Base-by-base conservation (phyloP, 2,888 invertebrate genomes). In the Busseola fusca region DNA sequence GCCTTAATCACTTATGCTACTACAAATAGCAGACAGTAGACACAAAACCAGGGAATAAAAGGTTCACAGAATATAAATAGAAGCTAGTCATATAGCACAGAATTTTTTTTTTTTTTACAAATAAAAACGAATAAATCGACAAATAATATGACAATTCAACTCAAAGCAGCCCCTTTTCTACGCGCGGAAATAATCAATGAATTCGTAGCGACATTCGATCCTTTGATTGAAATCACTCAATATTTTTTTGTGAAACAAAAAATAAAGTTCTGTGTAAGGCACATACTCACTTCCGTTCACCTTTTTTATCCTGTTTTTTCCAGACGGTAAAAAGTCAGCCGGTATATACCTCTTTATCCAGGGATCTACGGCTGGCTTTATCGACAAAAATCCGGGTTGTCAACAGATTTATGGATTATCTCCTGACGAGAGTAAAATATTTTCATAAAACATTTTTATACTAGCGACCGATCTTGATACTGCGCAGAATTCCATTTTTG, bases 381-480 rank as follows among this genome's bases (percentile, higher is more conserved):
- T 74, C 63, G 63, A 64, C 48, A 70, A 76, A 73, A 74, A 60
- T 40, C 63, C 25, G 59, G 64, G 65, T 74, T 73, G 67, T 74
- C 71, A 73, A 77, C 80, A 72, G 72, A 83, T 81, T 84, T 83
- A 84, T 81, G 66, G 69, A 56, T 58, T 34, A 65, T 81, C 64
- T 72, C 27, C 10, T 78, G 62, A 72, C 57, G 21, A 73, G 9
- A 58, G 48, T 73, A 54, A 66, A 67, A 76, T 83, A 69, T 84
- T 69, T 77, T 58, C 67, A 57, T 57, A 50, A 14, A 57, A 66
- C 0, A 64, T 58, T 59, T 70, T 70, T 70, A 72, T 56, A 42
- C 14, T 34, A 34, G n/a, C 64, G 27, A 57, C 70, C 60, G 21
- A 67, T 60, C 64, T 48, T 56, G 70, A 70, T 64, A 76, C 21